Percentiles rank a stretch among this genome's conserved stretches.
Evolutionary conservation across 2,113 vertebrate species (phyloP).

Genomic region (Galbula dea): DNA sequence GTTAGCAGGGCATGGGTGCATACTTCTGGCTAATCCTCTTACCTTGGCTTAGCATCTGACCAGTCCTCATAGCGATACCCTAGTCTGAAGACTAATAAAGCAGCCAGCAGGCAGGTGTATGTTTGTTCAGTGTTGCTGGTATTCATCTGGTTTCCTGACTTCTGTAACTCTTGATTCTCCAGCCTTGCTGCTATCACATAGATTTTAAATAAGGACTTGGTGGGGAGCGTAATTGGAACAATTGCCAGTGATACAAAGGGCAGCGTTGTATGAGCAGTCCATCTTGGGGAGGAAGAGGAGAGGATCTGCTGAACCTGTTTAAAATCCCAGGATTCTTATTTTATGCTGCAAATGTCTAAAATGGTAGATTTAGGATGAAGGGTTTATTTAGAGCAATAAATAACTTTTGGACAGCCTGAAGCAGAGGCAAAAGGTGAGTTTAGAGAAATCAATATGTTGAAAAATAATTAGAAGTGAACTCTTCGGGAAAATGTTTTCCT

Average conservation of each 20-base stretch:
- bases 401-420: neutral
- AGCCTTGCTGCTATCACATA: accelerated
- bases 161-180: neutral
- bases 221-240: neutral
- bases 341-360: neutral
- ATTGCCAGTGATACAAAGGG: neutral
- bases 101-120: neutral
- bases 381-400: too few species aligned
- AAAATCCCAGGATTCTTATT: neutral
- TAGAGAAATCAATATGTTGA: neutral
- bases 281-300: neutral
- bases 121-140: neutral
- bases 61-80: accelerated
- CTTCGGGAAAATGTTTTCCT: neutral
- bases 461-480: neutral
- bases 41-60: neutral
- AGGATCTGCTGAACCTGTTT: neutral
- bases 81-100: neutral
- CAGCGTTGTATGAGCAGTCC: neutral
- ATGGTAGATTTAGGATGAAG: neutral
- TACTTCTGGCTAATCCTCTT: neutral
- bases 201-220: neutral
- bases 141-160: neutral
- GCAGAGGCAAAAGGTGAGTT: neutral
- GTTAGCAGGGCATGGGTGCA: too few species aligned